Percentiles rank a stretch among this genome's conserved stretches.
Conservation (phyloP, 2,113 vertebrate species). For the Leiothrix lutea region DNA sequence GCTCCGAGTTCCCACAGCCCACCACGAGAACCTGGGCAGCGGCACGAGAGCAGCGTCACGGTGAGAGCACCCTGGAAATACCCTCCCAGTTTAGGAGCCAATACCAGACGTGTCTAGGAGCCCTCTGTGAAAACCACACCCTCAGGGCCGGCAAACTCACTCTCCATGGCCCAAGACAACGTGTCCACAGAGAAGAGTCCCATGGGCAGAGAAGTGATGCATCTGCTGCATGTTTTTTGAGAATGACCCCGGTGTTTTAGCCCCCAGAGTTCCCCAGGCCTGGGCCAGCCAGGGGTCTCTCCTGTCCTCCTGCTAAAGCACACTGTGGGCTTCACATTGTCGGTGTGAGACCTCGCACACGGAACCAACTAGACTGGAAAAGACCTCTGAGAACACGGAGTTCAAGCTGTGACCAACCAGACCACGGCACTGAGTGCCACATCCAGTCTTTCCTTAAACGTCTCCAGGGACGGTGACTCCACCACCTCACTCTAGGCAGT, state of each 20-base stretch:
- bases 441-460: too few species aligned
- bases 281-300: neutral
- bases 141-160: neutral
- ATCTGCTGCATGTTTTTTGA: too few species aligned
- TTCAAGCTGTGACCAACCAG: neutral
- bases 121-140: neutral
- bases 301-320: neutral
- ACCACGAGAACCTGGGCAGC: constrained; percentile 88
- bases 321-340: fast-evolving
- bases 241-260: neutral
- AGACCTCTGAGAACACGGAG: neutral
- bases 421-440: neutral
- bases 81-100: fast-evolving
- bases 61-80: fast-evolving
- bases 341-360: neutral
- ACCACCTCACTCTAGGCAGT: neutral
- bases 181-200: fast-evolving
- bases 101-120: fast-evolving
- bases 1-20: constrained; percentile 96
- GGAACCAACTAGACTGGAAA: neutral
- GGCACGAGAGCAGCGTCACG: fast-evolving
- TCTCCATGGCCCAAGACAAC: fast-evolving
- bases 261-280: too few species aligned
- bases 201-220: fast-evolving
- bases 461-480: neutral